Base-by-base conservation (phyloP, 2,888 invertebrate genomes). In the Empis stercorea region DNA sequence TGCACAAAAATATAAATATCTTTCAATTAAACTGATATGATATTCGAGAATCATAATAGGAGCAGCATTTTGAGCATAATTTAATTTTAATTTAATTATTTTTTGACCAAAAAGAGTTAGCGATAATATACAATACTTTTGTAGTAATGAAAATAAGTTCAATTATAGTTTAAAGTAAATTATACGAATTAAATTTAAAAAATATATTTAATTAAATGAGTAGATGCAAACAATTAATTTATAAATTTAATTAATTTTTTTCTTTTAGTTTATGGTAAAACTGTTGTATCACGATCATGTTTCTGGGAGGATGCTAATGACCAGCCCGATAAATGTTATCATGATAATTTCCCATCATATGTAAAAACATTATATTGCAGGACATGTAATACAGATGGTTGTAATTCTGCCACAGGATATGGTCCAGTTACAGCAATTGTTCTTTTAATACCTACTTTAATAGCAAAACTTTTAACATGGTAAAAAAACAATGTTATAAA, bases 271-370 rank as follows among this genome's bases (percentile, higher is more conserved):
- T 66, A 70, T 55, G 67, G 66, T 51, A 69, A 68, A 52, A 60
- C 59, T 34, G 66, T 70, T 32, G 62, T 69, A 53, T 61, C 67
- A 7, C 65, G 69, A 40, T 68, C 68, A 44, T 69, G 69, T 36
- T 67, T 65, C 55, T 68, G 64, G 47, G 68, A 68, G 57, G 68
- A 69, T 50, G 50, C 62, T 36, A 65, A 63, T 49, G 66, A 68
- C 48, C 57, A 65, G 45, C 55, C 62, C 43, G 67, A 70, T 49
- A 64, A 63, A 46, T 70, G 69, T 51, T 57, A 60, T 39, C 62
- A 61, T 52, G 63, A 65, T 49, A 61, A 62, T 16, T 63, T 64
- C 39, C 65, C 70, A 34, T 66, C 68, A 30, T 68, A 68, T 48
- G 64, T 67, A 16, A 66, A 66, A 57, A 68, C 64, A 34, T 52